Evolutionary conservation across 2,797 vertebrate species (phyloP).

Genomic region (Galaxias olidus): DNA sequence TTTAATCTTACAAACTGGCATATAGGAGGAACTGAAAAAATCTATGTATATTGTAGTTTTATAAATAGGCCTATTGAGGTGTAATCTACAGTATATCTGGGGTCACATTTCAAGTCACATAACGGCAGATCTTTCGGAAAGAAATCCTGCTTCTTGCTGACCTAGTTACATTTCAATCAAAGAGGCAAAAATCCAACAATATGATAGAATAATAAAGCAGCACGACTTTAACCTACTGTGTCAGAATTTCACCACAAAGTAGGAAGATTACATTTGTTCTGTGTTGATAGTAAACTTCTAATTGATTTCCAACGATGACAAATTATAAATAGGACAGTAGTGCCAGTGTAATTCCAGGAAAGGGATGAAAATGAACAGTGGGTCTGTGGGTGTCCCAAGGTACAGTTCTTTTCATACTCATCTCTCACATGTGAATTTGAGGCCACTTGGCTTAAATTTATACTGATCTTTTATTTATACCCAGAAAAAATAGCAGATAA

Average conservation of each 20-base stretch:
- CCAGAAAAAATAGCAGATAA: conserved; percentile 98
- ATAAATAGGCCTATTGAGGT: too few relatives aligned
- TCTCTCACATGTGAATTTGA: conserved; percentile 76
- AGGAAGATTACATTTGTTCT: conserved; percentile 59
- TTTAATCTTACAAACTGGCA: too few relatives aligned
- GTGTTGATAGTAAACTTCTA: conserved; percentile 70
- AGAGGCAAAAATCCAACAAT: conserved; percentile 14
- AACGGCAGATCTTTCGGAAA: conserved; percentile 19
- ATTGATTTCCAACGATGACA: conserved; percentile 81
- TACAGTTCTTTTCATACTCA: conserved; percentile 75
- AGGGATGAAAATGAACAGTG: conserved; percentile 70
- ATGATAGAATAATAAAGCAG: conserved; percentile 42
- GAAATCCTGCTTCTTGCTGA: conserved; percentile 27
- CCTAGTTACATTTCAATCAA: conserved; percentile 20
- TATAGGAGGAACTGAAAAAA: too few relatives aligned
- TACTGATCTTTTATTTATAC: conserved; percentile 99
- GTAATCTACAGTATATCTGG: conserved; percentile 13
- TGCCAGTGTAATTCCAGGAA: conserved; percentile 75
- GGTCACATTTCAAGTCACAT: conserved; percentile 26
- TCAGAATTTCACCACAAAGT: conserved; percentile 48
- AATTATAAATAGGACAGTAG: conserved; percentile 66
- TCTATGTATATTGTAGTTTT: too few relatives aligned
- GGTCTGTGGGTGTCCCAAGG: conserved; percentile 71
- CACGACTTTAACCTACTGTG: conserved; percentile 32
- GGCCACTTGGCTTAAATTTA: conserved; percentile 90